phyloP scores from a whole-genome alignment of 2,888 invertebrate genomes.

The Deilephila elpenor region DNA sequence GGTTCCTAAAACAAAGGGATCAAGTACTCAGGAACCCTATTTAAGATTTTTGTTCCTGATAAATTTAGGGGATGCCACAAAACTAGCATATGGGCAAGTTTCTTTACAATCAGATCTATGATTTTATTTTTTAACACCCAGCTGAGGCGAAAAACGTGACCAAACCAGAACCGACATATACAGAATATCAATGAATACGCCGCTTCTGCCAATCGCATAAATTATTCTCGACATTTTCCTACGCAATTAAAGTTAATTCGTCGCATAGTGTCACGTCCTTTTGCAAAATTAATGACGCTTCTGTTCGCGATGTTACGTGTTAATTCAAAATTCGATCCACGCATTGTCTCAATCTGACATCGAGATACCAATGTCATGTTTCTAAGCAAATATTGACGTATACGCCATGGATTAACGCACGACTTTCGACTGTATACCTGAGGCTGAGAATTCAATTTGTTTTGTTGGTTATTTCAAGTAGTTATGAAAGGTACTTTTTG shows the following conservation, averaged over 20 bases:
- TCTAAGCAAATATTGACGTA: slow-evolving; percentile 60
- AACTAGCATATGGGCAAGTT: not conserved
- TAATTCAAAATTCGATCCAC: slow-evolving; percentile 67
- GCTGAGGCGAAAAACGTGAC: not conserved
- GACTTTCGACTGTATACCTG: slow-evolving; percentile 50
- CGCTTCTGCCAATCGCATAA: not conserved
- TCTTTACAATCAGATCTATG: not conserved
- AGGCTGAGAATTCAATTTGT: slow-evolving; percentile 47
- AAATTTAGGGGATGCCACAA: too few species aligned
- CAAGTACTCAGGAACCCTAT: too few species aligned
- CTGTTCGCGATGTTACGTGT: slow-evolving; percentile 41
- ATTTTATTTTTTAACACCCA: not conserved
- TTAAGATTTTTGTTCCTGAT: too few species aligned
- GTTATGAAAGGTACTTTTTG: slow-evolving; percentile 60
- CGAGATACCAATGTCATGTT: slow-evolving; percentile 70
- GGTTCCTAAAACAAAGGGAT: too few species aligned
- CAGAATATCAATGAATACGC: not conserved
- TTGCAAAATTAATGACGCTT: slow-evolving; percentile 37
- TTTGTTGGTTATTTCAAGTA: slow-evolving; percentile 37
- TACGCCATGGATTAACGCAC: slow-evolving; percentile 40
- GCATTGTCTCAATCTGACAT: slow-evolving; percentile 58
- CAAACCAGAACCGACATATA: not conserved
- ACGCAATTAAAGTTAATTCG: slow-evolving; percentile 26
- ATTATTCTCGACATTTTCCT: slow-evolving; percentile 16
- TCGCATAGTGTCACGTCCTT: slow-evolving; percentile 29